These are phyloP conservation scores for Forbesichthys papilliferus DNA, from an alignment of 2,113 vertebrate species.

Conservation along the genomic window DNA sequence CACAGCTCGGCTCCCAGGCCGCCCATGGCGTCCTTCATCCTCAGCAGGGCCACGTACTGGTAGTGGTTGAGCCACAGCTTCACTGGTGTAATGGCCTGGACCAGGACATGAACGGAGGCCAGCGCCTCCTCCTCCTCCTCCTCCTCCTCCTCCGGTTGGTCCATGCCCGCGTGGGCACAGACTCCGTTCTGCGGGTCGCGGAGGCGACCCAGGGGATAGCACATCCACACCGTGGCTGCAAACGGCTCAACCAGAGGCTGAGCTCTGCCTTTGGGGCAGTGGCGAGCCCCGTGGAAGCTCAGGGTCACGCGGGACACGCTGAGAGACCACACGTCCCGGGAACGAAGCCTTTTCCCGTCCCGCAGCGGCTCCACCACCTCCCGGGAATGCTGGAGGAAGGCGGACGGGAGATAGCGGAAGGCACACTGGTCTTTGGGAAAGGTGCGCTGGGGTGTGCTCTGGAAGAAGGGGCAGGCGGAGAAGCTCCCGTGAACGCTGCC, in stretches of 20 bases:
- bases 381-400: conserved; percentile 83
- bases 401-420: conserved; percentile 83
- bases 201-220: conserved; percentile 73
- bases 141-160: conserved; percentile 32
- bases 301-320: conserved; percentile 81
- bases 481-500: conserved; percentile 76
- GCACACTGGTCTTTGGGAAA: conserved; percentile 81
- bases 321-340: conserved; percentile 90
- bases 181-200: conserved; percentile 9
- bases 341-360: conserved; percentile 62
- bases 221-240: conserved; percentile 87
- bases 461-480: conserved; percentile 81
- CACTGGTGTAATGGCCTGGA: conserved; percentile 80
- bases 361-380: conserved; percentile 58
- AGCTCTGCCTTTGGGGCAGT: conserved; percentile 80
- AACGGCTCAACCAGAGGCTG: conserved; percentile 89
- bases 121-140: conserved; percentile 7
- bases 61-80: conserved; percentile 92
- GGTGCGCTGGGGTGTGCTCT: conserved; percentile 51
- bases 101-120: conserved; percentile 83
- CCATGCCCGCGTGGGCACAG: not conserved
- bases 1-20: conserved; percentile 82
- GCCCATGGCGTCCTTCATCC: conserved; percentile 87
- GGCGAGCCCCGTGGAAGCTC: conserved; percentile 88
- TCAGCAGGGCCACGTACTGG: conserved; percentile 91